Conservation (phyloP, 2,797 vertebrate species). For the Chelonia mydas region DNA sequence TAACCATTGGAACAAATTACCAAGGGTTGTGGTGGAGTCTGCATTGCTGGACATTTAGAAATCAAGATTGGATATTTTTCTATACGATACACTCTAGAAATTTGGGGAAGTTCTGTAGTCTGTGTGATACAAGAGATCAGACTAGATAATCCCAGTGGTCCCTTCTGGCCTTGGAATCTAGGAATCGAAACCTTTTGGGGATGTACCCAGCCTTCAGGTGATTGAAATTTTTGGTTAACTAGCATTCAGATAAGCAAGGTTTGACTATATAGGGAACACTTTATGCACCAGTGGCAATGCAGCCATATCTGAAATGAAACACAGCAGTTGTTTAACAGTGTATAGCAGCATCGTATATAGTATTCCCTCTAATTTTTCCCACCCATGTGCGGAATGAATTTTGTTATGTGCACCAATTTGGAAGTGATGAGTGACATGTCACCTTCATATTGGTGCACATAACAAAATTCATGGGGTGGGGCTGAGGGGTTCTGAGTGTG, state of each 20-base stretch:
- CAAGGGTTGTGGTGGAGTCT: not conserved
- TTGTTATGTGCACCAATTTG: no score
- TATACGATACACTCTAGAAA: not conserved
- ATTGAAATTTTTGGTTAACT: not conserved
- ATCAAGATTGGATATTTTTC: not conserved
- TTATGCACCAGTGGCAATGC: not conserved
- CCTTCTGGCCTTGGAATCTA: not conserved
- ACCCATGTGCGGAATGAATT: no score
- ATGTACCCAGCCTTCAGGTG: not conserved
- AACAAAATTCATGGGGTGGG: no score
- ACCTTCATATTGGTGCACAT: no score
- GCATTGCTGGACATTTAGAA: not conserved
- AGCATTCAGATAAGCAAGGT: not conserved
- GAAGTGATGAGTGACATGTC: no score
- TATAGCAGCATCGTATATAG: not conserved
- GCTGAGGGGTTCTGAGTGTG: no score
- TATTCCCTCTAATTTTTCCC: no score
- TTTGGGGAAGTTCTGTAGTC: not conserved
- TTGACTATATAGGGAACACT: not conserved
- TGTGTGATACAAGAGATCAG: not conserved
- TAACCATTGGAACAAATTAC: not conserved
- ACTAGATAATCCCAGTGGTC: not conserved
- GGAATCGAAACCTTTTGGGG: accelerated
- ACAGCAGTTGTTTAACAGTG: not conserved
- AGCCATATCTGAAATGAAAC: not conserved